Conservation (phyloP, 2,113 vertebrate genomes). For the Lucifuga dentata region DNA sequence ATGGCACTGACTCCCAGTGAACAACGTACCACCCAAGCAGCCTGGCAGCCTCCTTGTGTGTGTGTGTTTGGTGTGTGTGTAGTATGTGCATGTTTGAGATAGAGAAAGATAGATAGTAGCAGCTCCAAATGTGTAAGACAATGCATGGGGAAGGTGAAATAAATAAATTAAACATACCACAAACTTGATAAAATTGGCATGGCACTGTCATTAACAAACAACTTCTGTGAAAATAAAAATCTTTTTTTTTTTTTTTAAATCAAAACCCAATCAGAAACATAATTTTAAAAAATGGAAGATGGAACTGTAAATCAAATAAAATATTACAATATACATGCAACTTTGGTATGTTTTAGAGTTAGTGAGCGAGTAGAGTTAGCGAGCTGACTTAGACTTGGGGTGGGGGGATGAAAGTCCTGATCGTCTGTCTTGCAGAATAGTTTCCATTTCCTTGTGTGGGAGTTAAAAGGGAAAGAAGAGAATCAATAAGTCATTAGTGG, state of each 20-base stretch:
- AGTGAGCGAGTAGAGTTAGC: slow-evolving; percentile 26
- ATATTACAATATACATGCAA: slow-evolving; percentile 26
- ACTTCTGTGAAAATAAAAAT: slow-evolving; percentile 22
- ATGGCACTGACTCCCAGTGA: slow-evolving; percentile 82
- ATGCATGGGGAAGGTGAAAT: slow-evolving; percentile 26
- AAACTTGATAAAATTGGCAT: slow-evolving; percentile 28
- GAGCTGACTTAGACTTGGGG: slow-evolving; percentile 48
- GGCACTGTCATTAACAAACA: slow-evolving; percentile 23
- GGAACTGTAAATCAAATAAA: not conserved
- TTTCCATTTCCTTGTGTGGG: slow-evolving; percentile 77
- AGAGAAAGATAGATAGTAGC: slow-evolving; percentile 20
- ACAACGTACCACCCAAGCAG: slow-evolving; percentile 78
- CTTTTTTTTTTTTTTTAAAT: not conserved
- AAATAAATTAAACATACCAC: slow-evolving; percentile 30
- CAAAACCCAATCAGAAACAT: slow-evolving; percentile 17
- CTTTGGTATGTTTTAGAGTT: slow-evolving; percentile 22
- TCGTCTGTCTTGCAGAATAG: slow-evolving; percentile 64
- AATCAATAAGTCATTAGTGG: slow-evolving; percentile 84
- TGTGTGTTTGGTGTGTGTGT: slow-evolving; percentile 7
- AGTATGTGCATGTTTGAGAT: slow-evolving; percentile 45
- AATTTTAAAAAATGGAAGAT: slow-evolving; percentile 16
- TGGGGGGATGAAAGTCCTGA: slow-evolving; percentile 45
- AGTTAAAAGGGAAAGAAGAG: slow-evolving; percentile 76
- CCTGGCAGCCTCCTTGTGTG: slow-evolving; percentile 65
- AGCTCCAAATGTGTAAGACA: slow-evolving; percentile 7